Conservation (phyloP, 2,113 vertebrate species). For the Podarcis muralis region DNA sequence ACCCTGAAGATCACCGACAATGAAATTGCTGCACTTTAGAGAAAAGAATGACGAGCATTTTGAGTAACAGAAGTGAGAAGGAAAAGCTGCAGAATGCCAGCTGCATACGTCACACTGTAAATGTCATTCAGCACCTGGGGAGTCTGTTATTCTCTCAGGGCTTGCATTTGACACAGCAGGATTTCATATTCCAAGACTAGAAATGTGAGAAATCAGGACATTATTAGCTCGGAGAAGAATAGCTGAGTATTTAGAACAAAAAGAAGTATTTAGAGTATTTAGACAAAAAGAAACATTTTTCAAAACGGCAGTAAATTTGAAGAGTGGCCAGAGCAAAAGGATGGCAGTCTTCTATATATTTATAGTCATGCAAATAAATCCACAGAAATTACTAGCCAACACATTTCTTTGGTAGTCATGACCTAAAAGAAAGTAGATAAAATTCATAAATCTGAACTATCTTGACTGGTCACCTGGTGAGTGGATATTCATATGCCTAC, state of each 20-base stretch:
- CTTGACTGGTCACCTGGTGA: not conserved
- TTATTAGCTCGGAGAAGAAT: not conserved
- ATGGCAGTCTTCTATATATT: not conserved
- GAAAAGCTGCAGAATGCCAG: not conserved
- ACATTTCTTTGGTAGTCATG: not conserved
- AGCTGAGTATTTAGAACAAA: not conserved
- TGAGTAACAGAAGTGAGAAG: not conserved
- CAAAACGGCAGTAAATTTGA: not conserved
- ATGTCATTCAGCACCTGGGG: slow-evolving; percentile 31
- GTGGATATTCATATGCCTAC: not conserved
- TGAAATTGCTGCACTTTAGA: not conserved
- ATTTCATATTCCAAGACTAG: not conserved
- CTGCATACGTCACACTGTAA: not conserved
- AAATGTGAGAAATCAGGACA: slow-evolving; percentile 20
- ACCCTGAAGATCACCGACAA: slow-evolving; percentile 30
- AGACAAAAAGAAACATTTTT: not conserved
- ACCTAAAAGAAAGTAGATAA: not conserved
- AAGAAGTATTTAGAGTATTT: no score
- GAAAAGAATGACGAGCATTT: slow-evolving; percentile 20
- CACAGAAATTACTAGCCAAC: not conserved
- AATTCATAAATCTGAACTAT: not conserved
- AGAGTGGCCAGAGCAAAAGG: not conserved
- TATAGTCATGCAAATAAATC: not conserved
- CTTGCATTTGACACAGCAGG: not conserved
- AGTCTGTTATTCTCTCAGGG: not conserved